phyloP scores from a whole-genome alignment of 2,113 vertebrate genomes.

The Austrofundulus limnaeus region DNA sequence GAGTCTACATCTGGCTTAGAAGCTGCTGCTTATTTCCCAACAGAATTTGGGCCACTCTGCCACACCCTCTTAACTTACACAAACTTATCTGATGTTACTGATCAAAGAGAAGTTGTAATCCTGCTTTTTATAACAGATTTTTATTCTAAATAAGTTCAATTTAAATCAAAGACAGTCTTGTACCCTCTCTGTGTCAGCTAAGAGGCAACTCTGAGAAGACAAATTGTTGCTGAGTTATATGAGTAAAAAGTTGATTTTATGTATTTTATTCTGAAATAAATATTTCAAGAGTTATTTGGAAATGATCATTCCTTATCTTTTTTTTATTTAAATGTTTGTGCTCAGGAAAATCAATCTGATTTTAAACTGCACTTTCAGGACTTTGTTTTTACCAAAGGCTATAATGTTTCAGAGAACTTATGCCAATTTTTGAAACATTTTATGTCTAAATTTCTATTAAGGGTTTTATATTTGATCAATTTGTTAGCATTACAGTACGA shows the following conservation, averaged over 20 bases:
- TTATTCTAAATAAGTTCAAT: slow-evolving; percentile 17
- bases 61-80: slow-evolving; percentile 27
- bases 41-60: slow-evolving; percentile 13
- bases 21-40: slow-evolving; percentile 9
- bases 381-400: too few species aligned
- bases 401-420: too few species aligned
- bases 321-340: not conserved
- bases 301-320: not conserved
- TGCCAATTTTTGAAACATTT: too few species aligned
- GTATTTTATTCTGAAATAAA: slow-evolving; percentile 67
- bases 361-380: not conserved
- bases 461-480: too few species aligned
- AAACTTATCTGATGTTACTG: slow-evolving; percentile 9
- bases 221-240: slow-evolving; percentile 40
- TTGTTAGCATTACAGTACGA: too few species aligned
- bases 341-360: not conserved
- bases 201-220: slow-evolving; percentile 20
- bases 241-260: slow-evolving; percentile 25
- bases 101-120: not conserved
- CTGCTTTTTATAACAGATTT: slow-evolving; percentile 13
- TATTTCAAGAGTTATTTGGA: slow-evolving; percentile 35
- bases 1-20: slow-evolving; percentile 45
- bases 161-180: slow-evolving; percentile 1
- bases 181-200: slow-evolving; percentile 14
- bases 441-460: too few species aligned